Evolutionary conservation across 2,113 vertebrate genomes (phyloP), one percentile per base, ranked within the genome.

Genomic region (Clarias gariepinus): DNA sequence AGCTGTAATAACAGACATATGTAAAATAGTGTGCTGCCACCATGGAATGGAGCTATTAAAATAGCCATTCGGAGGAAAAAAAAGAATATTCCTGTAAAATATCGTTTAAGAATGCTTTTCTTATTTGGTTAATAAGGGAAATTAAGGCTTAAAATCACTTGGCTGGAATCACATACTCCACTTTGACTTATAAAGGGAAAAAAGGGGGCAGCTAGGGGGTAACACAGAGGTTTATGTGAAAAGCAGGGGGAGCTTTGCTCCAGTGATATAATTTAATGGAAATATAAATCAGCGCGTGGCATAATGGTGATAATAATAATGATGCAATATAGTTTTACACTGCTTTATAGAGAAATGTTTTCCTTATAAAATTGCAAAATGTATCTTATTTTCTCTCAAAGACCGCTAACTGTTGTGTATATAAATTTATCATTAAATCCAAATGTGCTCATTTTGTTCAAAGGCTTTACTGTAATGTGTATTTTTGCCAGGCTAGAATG

Each of bases 1-100:
- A 88, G 79, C 92, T 86, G 90, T 94, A 95, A 94, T 94, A 93
- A 94, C 91, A 94, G 94, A 93, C 92, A 89, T 80, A 85, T 89
- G 93, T 93, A 90, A 93, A 94, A 92, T 89, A 92, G 82, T 58
- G 84, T 88, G 74, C 81, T 93, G 90, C 92, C 90, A 92, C 90
- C 92, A 83, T 91, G 89, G 92, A 92, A 94, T 91, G 88, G 87
- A 82, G 87, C 61, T 41, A 12, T 61, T 58, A 55, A 64, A 78
- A 78, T 36, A 84, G 74, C 57, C 25, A 78, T 30, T 57, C 16
- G n/a, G 33, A 3, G 33, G 33, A 3, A 55, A 79, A 58, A 11
- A 33, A 80, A 60, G 21, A 58, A 36, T 57, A 57, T 2, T 81
- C 11, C 41, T 81, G 30, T 61, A 61, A 81, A 61, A 41, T 57